Evolutionary conservation across 2,888 invertebrate species (phyloP), one percentile per base, ranked within the genome.

Genomic region (Cheilosia vulpina): DNA sequence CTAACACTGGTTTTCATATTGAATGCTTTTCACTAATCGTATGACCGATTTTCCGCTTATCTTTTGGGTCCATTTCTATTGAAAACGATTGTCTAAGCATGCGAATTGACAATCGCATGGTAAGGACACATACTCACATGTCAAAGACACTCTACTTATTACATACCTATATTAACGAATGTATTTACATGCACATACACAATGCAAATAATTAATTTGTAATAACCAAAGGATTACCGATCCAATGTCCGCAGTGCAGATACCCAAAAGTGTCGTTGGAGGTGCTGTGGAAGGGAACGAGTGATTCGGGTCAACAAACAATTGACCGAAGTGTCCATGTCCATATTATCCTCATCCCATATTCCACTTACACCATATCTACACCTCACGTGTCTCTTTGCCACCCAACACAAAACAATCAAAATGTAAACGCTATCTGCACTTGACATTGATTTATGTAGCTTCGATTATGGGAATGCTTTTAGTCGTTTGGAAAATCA

Each of bases 381-480:
- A 21, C 41, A 79, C 83, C 65, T 72, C 62, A 78, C 43, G 57
- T 68, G 38, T 62, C 34, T 41, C 66, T 55, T 58, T 50, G 65
- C 62, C 52, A 47, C 27, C 52, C 27, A 60, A 76, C 76, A 60
- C 65, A 72, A 85, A 72, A 85, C 85, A 80, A 85, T 85, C 84
- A 84, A 84, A 84, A 66, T 84, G 85, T 81, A 81, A 80, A 80
- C 81, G 85, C 81, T 77, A 77, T 81, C 85, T 85, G 85, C 76
- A 63, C 81, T 85, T 81, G 85, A 85, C 85, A 76, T 76, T 85
- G 85, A 85, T 85, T 85, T 85, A 85, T 85, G 85, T 81, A 45
- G 55, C 81, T 85, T 85, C 85, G 81, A 85, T 85, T 85, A 81
- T 76, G 77, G 81, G 85, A 71, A 80, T 66, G 66, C 76, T 81